Conservation (phyloP, 2,797 vertebrate genomes). For the Takifugu ocellatus region DNA sequence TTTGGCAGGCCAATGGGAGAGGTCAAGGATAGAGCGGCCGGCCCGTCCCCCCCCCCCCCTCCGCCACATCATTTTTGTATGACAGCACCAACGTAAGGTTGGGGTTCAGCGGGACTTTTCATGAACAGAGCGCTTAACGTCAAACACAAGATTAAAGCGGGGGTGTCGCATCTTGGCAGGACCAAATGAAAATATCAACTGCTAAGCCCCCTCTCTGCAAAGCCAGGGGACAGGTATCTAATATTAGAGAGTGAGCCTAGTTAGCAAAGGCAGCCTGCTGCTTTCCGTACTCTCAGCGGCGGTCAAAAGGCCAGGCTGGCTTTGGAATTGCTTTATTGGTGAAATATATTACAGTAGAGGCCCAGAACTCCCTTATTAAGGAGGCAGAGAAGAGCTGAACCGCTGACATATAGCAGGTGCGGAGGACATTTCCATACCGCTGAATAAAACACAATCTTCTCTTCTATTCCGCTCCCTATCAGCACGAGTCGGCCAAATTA, state of each 20-base stretch:
- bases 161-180: conserved; percentile 82
- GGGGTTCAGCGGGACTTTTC: conserved; percentile 86
- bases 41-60: conserved; percentile 62
- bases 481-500: conserved; percentile 55
- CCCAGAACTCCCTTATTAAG: conserved; percentile 77
- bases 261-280: conserved; percentile 76
- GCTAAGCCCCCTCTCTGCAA: conserved; percentile 82
- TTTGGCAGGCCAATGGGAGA: conserved; percentile 72
- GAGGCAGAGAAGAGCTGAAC: conserved; percentile 72
- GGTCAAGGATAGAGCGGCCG: conserved; percentile 76
- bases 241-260: conserved; percentile 82
- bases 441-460: conserved; percentile 64
- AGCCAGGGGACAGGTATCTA: conserved; percentile 82
- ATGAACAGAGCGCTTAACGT: conserved; percentile 86
- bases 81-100: conserved; percentile 81
- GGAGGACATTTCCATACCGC: conserved; percentile 73
- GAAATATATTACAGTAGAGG: conserved; percentile 83
- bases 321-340: conserved; percentile 74
- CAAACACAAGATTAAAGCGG: conserved; percentile 89
- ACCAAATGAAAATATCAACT: conserved; percentile 91
- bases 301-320: conserved; percentile 68
- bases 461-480: conserved; percentile 51
- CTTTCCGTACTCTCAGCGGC: conserved; percentile 66
- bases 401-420: conserved; percentile 63
- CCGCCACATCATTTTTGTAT: conserved; percentile 77